Percentiles rank a stretch among this genome's conserved stretches.
phyloP scores from a whole-genome alignment of 1,140 invertebrate genomes.

The Dysdera silvatica region DNA sequence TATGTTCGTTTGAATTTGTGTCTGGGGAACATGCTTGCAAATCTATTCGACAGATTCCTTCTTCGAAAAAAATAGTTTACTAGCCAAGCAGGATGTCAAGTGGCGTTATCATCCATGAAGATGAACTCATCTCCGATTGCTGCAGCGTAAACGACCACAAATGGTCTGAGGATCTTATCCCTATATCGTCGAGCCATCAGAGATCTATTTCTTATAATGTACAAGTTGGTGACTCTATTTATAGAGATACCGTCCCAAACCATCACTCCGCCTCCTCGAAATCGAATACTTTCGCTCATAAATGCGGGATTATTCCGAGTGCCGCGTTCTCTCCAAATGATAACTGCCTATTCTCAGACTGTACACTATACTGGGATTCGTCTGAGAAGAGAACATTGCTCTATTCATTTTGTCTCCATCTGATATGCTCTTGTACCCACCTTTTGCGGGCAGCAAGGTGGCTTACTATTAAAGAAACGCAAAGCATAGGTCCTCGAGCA shows the following conservation, averaged over 20 bases:
- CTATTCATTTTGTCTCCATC: not conserved
- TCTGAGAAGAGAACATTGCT: not conserved
- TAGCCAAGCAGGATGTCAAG: not conserved
- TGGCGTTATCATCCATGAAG: not conserved
- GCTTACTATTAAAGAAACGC: not conserved
- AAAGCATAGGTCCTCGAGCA: not conserved
- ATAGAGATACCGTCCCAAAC: not conserved
- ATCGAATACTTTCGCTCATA: not conserved
- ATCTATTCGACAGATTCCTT: slow-evolving; percentile 12
- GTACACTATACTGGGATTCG: not conserved
- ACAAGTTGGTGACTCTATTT: not conserved
- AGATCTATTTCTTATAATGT: not conserved
- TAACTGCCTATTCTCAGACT: not conserved
- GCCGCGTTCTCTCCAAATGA: not conserved
- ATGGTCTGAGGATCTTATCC: slow-evolving; percentile 2
- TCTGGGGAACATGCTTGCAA: slow-evolving; percentile 39
- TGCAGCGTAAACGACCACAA: not conserved
- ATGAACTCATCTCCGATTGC: not conserved
- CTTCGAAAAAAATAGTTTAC: not conserved
- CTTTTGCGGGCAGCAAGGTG: not conserved
- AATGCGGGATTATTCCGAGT: not conserved
- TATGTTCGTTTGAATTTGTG: not conserved
- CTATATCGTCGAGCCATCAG: not conserved
- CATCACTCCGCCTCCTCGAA: not conserved
- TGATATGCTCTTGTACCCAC: not conserved